Evolutionary conservation across 2,797 vertebrate genomes (phyloP).

Genomic region (Gallinago solitaria): DNA sequence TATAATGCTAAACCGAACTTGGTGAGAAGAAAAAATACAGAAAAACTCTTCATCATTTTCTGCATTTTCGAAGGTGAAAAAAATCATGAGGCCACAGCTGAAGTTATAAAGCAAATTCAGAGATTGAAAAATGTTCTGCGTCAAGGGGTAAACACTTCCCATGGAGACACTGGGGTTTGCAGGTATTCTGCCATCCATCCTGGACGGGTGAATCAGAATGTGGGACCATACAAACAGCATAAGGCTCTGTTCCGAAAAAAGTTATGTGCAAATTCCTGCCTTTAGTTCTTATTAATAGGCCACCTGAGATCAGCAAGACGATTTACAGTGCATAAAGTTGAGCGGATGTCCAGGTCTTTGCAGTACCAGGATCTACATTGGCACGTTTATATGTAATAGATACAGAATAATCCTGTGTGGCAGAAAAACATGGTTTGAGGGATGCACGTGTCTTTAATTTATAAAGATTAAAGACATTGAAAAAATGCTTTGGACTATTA

Average conservation of each 20-base stretch:
- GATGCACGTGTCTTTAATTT: background rate
- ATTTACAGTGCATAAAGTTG: background rate
- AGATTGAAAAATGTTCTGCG: background rate
- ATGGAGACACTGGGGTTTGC: background rate
- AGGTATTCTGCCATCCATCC: background rate
- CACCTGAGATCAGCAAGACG: background rate
- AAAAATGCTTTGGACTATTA: background rate
- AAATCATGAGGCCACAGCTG: background rate
- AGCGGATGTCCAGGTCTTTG: background rate
- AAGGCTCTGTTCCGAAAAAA: background rate
- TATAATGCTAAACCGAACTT: background rate
- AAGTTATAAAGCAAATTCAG: background rate
- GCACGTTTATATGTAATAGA: background rate
- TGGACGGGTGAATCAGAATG: background rate
- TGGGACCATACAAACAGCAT: background rate
- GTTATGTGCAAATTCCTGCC: background rate
- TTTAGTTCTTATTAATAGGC: background rate
- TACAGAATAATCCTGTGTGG: background rate
- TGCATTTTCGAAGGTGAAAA: background rate
- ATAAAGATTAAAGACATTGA: background rate
- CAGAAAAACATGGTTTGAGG: background rate
- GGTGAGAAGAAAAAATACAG: background rate
- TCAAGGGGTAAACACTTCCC: background rate
- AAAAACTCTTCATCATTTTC: background rate
- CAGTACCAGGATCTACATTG: background rate